A percentile compares a stretch with the other conserved stretches of the same genome.
Evolutionary conservation across 2,797 vertebrate genomes (phyloP).

Genomic region (Cuniculus paca): DNA sequence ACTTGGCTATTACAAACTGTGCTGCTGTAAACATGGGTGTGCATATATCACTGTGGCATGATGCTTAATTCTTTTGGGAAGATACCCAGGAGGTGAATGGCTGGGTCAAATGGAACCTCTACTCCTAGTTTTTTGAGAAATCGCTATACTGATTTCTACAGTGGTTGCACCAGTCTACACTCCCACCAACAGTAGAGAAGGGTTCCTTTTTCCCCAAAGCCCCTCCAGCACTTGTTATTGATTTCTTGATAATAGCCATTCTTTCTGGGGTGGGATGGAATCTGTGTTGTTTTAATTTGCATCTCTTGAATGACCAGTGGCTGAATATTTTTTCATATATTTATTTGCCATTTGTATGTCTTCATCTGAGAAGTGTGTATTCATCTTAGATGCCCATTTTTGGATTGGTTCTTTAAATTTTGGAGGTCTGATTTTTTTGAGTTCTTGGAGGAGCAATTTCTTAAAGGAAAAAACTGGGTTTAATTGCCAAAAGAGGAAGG

Average conservation of each 20-base stretch:
- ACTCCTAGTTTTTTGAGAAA: neutral
- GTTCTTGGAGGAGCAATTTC: neutral
- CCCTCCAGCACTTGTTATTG: neutral
- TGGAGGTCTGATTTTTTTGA: neutral
- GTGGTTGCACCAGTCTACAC: neutral
- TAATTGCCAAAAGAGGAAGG: slow-evolving; percentile 33
- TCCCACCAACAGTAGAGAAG: neutral
- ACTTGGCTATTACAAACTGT: neutral
- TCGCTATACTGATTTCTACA: neutral
- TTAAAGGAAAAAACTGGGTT: neutral
- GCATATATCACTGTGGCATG: neutral
- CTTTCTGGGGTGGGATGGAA: neutral
- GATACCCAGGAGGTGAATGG: neutral
- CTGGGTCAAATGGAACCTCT: neutral
- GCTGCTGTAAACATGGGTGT: neutral
- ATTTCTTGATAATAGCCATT: neutral
- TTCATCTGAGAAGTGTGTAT: neutral
- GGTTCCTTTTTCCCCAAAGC: neutral
- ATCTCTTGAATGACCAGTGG: neutral
- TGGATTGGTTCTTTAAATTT: neutral
- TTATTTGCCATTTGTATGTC: neutral
- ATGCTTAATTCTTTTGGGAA: neutral
- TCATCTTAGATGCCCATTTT: neutral
- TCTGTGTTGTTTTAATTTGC: neutral
- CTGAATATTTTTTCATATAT: neutral